A percentile compares a stretch with the other conserved stretches of the same genome.
These are phyloP conservation scores for Eupleurogrammus muticus DNA, from an alignment of 2,797 vertebrate species.

Conservation along the genomic window DNA sequence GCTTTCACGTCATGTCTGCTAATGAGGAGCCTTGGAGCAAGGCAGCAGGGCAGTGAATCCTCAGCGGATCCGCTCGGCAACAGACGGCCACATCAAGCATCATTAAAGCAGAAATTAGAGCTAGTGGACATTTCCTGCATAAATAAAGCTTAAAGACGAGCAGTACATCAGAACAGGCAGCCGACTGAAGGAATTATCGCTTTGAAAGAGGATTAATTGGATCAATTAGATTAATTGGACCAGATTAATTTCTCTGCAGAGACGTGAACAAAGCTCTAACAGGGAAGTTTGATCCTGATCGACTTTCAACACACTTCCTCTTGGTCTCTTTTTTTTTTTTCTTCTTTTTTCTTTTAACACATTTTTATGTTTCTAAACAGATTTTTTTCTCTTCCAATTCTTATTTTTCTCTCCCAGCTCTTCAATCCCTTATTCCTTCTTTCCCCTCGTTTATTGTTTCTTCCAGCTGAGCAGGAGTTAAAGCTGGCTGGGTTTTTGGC, in stretches of 20 bases:
- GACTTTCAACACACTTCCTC: neutral
- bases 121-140: constrained; percentile 7
- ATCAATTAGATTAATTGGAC: constrained; percentile 51
- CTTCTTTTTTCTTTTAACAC: neutral
- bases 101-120: neutral
- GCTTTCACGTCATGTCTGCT: neutral
- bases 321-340: neutral
- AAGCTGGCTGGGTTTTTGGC: too few relatives aligned
- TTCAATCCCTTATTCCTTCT: neutral
- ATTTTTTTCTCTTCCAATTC: neutral
- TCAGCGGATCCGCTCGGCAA: neutral
- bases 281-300: neutral
- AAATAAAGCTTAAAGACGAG: neutral
- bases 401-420: neutral
- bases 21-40: constrained; percentile 1
- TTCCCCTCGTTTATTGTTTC: neutral
- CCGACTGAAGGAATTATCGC: constrained; percentile 21
- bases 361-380: neutral
- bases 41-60: neutral
- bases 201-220: constrained; percentile 44
- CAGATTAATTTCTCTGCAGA: constrained; percentile 31
- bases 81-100: neutral
- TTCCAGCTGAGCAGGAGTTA: neutral
- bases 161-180: constrained; percentile 16
- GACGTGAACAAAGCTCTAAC: neutral